Conservation (phyloP, 2,113 vertebrate species). For the Pelodiscus sinensis region DNA sequence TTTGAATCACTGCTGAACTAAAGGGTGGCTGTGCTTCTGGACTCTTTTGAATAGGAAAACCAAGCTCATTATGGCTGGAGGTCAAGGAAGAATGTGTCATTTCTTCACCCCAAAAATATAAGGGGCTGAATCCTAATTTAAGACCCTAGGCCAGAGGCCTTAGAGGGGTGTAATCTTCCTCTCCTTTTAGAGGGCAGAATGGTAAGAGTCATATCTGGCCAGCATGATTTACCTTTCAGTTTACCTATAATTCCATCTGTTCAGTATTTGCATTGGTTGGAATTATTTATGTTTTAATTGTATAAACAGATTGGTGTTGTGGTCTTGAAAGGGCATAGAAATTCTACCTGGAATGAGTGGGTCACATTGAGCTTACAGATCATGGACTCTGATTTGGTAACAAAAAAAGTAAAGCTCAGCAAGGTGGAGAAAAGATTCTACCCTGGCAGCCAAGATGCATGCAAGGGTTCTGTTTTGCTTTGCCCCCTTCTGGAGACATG, state of each 20-base stretch:
- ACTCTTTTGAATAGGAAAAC: not conserved
- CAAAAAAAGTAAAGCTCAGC: not conserved
- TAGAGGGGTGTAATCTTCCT: not conserved
- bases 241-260: not conserved
- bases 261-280: not conserved
- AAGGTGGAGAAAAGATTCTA: not conserved
- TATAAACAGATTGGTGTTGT: not conserved
- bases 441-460: not conserved
- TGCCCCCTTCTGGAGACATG: not conserved
- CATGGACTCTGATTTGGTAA: not conserved
- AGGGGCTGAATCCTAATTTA: fast-evolving
- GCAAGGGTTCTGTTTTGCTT: not conserved
- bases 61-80: not conserved
- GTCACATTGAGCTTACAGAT: not conserved
- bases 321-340: not conserved
- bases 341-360: not conserved
- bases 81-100: not conserved
- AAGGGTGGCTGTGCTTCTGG: not conserved
- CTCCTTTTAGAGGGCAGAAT: not conserved
- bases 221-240: not conserved
- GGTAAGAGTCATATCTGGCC: not conserved
- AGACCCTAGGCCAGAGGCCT: not conserved
- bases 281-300: not conserved
- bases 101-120: not conserved
- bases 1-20: fast-evolving